Base-by-base conservation (phyloP, 2,888 invertebrate genomes). In the Rutpela maculata region DNA sequence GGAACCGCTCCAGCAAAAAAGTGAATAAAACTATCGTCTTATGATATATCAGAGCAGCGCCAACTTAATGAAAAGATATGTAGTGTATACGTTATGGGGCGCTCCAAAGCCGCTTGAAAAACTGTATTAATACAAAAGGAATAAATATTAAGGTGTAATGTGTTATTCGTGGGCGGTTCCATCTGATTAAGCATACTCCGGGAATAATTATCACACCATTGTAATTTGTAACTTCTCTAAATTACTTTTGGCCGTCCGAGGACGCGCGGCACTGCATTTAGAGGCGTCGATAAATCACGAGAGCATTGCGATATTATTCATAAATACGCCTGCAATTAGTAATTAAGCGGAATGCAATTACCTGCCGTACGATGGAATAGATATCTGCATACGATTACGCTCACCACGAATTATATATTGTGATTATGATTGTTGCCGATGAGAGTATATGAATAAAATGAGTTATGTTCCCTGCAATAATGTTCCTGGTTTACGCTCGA, bases 41-140 rank as follows among this genome's bases (percentile, higher is more conserved):
- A 88, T 88, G 89, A 88, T 88, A 88, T 88, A 89, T 88, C 88
- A 85, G 86, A 74, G 82, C 84, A 85, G 84, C 86, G 86, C 86
- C 86, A 86, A 88, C 85, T 88, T 89, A 89, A 89, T 89, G 89
- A 89, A 89, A 89, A 89, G 88, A 89, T 88, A 88, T 89, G 88
- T 88, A 89, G 86, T 88, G 86, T 89, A 88, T 88, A 87, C 85
- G 86, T 87, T 87, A 86, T 86, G 85, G 81, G 75, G 82, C 79
- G 75, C 75, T 75, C 77, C 81, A 81, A 80, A 84, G 84, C 86
- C 82, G 82, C 82, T 81, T 84, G 84, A 86, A 87, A 86, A 87
- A 87, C 84, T 83, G 84, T 85, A 87, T 87, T 87, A 86, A 87
- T 85, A 86, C 85, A 86, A 84, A 84, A 86, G 84, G 84, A 86